These are phyloP conservation scores for Perognathus longimembris DNA, from an alignment of 2,113 vertebrate genomes.

Conservation along the genomic window DNA sequence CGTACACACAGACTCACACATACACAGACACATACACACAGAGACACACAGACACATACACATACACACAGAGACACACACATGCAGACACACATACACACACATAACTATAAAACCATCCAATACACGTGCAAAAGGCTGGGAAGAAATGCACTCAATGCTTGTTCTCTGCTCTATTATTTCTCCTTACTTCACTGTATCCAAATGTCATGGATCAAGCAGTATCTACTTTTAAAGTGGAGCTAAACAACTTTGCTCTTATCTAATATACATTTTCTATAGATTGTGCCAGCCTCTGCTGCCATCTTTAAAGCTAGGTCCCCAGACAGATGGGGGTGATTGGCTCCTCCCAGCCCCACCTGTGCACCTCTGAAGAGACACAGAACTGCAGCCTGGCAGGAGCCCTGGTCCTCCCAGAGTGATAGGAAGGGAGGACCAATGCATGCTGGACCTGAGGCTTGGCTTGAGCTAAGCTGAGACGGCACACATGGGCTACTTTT, in stretches of 20 bases:
- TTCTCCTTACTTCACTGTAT: background rate
- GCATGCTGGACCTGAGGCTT: background rate
- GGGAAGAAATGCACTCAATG: background rate
- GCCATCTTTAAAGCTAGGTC: too few species aligned
- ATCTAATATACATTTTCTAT: background rate
- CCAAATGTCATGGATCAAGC: background rate
- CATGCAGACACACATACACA: too few species aligned
- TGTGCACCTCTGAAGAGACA: background rate
- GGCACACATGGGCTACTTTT: background rate
- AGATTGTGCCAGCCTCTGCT: background rate
- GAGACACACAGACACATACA: too few species aligned
- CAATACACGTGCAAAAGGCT: fast-evolving
- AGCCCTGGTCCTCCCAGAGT: fast-evolving
- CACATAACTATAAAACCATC: too few species aligned
- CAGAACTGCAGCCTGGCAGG: background rate
- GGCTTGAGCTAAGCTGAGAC: background rate
- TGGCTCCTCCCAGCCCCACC: background rate
- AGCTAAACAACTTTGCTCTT: background rate
- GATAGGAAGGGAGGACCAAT: conserved; percentile 6
- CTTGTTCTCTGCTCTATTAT: background rate
- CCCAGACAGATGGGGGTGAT: background rate
- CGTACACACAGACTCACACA: too few species aligned
- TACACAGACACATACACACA: too few species aligned
- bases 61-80: too few species aligned
- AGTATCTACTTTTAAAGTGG: background rate